Base-by-base conservation (phyloP, 2,888 invertebrate genomes). In the Mycalesis mineus region DNA sequence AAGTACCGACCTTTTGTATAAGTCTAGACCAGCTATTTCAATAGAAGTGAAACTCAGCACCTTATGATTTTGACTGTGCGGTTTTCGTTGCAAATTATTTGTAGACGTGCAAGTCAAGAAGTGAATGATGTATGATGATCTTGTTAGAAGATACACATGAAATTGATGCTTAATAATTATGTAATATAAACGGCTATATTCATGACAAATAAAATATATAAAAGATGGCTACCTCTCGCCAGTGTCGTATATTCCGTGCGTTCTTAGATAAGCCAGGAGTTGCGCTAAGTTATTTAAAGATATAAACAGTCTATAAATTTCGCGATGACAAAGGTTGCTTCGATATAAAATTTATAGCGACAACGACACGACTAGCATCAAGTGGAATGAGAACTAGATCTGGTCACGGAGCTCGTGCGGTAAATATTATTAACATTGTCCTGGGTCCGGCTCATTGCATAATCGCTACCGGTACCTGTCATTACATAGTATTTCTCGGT, bases 391-490 rank as follows among this genome's bases (percentile, higher is more conserved):
- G 58, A 64, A 65, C 61, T 67, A 71, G 75, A 71, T 71, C 80
- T 64, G 73, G 84, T 84, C 84, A 85, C 84, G 85, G 79, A 73
- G 72, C 65, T 70, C 68, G 66, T 64, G 64, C 63, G 63, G 63
- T 68, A 68, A 82, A 78, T 80, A 77, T 76, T 77, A 74, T 77
- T 75, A 78, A 77, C 80, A 83, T 80, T 85, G 82, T 83, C 77
- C 72, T 74, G 79, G 71, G 82, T 87, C 87, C 85, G 86, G 81
- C 81, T 87, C 64, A 68, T 87, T 87, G 84, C 84, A 83, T 86
- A 86, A 87, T 83, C 72, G 72, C 69, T 74, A 76, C 74, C 75
- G 72, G 75, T 74, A 71, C 71, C 69, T 72, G 68, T 70, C 71
- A 71, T 69, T 67, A 74, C 68, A 72, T 73, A 70, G 73, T 73